These are phyloP conservation scores for Heliconius hermathena DNA, from an alignment of 1,140 invertebrate genomes.

Conservation along the genomic window DNA sequence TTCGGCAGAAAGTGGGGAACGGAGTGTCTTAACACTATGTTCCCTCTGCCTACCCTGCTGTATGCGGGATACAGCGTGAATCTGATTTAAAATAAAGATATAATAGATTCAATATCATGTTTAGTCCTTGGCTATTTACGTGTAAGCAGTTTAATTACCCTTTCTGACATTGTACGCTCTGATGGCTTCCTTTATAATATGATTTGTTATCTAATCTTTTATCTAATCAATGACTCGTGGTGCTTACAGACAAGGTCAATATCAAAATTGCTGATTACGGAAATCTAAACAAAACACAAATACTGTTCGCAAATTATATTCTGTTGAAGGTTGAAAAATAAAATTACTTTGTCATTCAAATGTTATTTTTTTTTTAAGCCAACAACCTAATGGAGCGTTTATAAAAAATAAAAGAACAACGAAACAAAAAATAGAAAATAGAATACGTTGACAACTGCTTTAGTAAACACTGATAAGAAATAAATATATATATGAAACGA, in stretches of 20 bases:
- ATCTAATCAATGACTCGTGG: slow-evolving; percentile 30
- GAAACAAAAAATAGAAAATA: not conserved
- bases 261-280: slow-evolving; percentile 33
- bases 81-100: not conserved
- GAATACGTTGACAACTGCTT: no score
- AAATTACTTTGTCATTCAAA: not conserved
- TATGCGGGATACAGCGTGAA: no score
- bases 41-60: no score
- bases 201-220: slow-evolving; percentile 29
- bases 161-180: slow-evolving; percentile 6
- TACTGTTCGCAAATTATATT: slow-evolving; percentile 11
- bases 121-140: slow-evolving; percentile 1
- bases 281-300: slow-evolving; percentile 1
- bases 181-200: slow-evolving; percentile 28
- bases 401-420: not conserved
- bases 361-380: not conserved
- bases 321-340: slow-evolving; percentile 3
- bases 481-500: not conserved
- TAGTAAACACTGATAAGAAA: not conserved
- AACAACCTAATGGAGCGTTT: not conserved
- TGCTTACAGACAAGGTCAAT: slow-evolving; percentile 34
- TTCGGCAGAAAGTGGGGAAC: no score
- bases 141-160: slow-evolving; percentile 6
- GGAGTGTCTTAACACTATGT: no score
- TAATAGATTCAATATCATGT: not conserved